Percentiles rank a stretch among this genome's conserved stretches.
Conservation (phyloP, 2,888 invertebrate species). For the Hipparchia semele region DNA sequence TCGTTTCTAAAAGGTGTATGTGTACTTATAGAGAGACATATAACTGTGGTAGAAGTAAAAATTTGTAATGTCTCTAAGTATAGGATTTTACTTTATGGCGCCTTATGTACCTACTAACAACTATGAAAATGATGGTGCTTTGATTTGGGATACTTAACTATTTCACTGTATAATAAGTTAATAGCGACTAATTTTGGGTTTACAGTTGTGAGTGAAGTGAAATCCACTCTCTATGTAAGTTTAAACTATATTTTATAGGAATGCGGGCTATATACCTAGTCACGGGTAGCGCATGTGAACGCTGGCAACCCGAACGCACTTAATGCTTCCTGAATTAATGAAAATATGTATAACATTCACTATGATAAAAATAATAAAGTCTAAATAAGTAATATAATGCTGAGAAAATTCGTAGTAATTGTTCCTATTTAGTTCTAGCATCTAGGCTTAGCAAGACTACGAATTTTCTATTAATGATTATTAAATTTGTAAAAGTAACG, state of each 20-base stretch:
- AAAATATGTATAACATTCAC: conserved; percentile 21
- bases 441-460: conserved; percentile 55
- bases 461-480: conserved; percentile 51
- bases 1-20: neutral
- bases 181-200: conserved; percentile 80
- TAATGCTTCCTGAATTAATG: conserved; percentile 64
- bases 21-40: neutral
- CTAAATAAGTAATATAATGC: conserved; percentile 37
- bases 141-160: conserved; percentile 54
- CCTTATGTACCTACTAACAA: conserved; percentile 41
- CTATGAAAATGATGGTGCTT: conserved; percentile 49
- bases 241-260: conserved; percentile 69
- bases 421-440: conserved; percentile 47
- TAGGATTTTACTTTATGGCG: conserved; percentile 36
- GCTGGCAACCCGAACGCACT: conserved; percentile 73
- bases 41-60: neutral
- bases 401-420: conserved; percentile 60
- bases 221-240: conserved; percentile 76
- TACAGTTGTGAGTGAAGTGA: conserved; percentile 81
- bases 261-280: conserved; percentile 69
- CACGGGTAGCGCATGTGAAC: conserved; percentile 79
- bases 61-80: neutral
- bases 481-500: conserved; percentile 45
- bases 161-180: conserved; percentile 61
- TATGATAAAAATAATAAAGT: neutral